Conservation (phyloP, 2,888 invertebrate species). For the Archips xylosteana region DNA sequence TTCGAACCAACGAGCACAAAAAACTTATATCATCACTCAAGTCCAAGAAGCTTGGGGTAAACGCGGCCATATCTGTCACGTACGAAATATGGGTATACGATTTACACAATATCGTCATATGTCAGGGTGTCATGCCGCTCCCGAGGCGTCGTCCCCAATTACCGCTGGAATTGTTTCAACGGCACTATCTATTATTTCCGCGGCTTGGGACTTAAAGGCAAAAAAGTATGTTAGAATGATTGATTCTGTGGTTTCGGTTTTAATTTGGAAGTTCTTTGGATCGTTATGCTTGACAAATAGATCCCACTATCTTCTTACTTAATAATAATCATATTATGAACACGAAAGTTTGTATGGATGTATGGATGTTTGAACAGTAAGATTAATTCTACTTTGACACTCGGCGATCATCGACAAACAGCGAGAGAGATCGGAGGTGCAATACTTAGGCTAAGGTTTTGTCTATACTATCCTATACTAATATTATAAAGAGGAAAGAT, state of each 20-base stretch:
- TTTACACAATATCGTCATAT: conserved; percentile 80
- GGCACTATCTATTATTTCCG: conserved; percentile 74
- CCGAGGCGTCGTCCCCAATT: conserved; percentile 76
- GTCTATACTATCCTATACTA: no score
- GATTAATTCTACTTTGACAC: no score
- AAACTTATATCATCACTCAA: conserved; percentile 24
- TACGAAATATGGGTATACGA: conserved; percentile 68
- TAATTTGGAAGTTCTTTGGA: no score
- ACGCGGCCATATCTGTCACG: conserved; percentile 58
- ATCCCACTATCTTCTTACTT: no score
- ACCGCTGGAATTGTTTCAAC: conserved; percentile 76
- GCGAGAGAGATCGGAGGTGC: no score
- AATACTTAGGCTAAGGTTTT: no score
- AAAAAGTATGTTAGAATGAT: conserved; percentile 69
- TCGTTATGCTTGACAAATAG: no score
- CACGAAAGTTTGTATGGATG: no score
- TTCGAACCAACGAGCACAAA: conserved; percentile 19
- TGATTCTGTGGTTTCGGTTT: conserved; percentile 49
- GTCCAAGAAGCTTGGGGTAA: conserved; percentile 45
- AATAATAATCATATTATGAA: no score
- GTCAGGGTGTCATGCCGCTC: conserved; percentile 72
- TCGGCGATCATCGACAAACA: no score
- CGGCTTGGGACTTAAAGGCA: conserved; percentile 70
- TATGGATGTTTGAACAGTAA: no score
- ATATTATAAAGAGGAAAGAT: no score